Base-by-base conservation (phyloP, 2,888 invertebrate species). In the Pegoplata infirma region DNA sequence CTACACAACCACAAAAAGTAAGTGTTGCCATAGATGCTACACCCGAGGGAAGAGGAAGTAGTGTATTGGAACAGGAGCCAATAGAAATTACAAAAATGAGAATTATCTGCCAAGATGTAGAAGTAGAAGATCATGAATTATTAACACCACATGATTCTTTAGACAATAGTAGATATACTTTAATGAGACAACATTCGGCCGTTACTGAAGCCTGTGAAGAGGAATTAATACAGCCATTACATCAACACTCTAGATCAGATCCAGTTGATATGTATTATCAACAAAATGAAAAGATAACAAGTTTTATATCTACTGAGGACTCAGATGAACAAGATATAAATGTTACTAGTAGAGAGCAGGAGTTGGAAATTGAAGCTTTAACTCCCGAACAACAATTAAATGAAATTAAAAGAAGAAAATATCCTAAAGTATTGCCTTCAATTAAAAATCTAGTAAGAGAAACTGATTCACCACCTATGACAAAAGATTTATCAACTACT, bases 401-500 rank as follows among this genome's bases (percentile, higher is more conserved):
- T 78, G 93, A 93, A 32, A 94, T 96, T 49, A 94, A 94, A 87
- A 91, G 94, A 73, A 91, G 95, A 82, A 96, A 96, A 86, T 96
- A 94, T 85, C 96, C 96, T 0, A 96, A 96, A 91, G 96, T 96
- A 1, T 87, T 96, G 32, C 96, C 96, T n/a, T 95, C 95, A 23
- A 47, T 64, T 3, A 63, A 71, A 23, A 51, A 64, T 5, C 47
- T 32, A 6, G 69, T 73, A 63, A 40, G 80, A 12, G 58, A 61
- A 12, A 78, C 77, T 1, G 82, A 83, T 16, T 82, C 82, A 4
- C 82, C 83, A 25, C 83, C 83, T 49, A 83, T 83, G 83, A 84
- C 84, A 3, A 72, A 72, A 44, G 83, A 84, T 44, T 67, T 83
- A 36, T 81, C 82, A 21, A 82, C 72, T 85, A 81, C 82, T 17